A percentile compares a stretch with the other conserved stretches of the same genome.
Evolutionary conservation across 2,797 vertebrate species (phyloP).

Genomic region (Naso thynnoides): DNA sequence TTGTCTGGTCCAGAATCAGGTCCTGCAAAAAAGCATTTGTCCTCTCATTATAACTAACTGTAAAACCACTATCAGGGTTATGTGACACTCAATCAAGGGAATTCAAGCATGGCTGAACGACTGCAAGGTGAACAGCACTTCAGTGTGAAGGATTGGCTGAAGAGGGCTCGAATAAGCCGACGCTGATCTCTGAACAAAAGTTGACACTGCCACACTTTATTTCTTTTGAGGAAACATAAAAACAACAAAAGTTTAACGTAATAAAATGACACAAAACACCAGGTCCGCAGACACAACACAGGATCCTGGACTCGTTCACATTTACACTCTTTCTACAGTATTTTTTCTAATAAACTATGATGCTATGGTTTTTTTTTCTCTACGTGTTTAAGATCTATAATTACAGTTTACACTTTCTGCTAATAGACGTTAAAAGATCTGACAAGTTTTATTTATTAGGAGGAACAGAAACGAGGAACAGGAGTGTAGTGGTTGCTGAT

Average conservation of each 20-base stretch:
- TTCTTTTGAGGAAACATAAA: neutral
- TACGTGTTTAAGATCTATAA: no score
- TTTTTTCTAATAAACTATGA: no score
- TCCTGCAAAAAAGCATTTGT: slow-evolving; percentile 83
- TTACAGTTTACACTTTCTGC: no score
- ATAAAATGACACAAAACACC: neutral
- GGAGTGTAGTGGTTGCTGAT: no score
- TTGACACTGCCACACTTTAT: neutral
- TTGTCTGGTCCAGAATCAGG: slow-evolving; percentile 98
- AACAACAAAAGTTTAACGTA: neutral
- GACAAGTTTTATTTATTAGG: no score
- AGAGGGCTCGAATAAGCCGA: neutral
- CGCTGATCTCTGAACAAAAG: neutral
- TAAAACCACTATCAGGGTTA: neutral
- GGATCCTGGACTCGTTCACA: no score
- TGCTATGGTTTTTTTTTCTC: no score
- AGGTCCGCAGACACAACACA: neutral
- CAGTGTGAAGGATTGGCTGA: neutral
- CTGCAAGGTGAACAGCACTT: slow-evolving; percentile 24
- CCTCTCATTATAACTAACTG: neutral
- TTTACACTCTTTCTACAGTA: no score
- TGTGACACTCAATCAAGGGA: neutral
- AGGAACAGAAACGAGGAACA: no score
- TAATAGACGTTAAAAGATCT: no score
- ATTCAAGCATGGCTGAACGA: slow-evolving; percentile 11